Evolutionary conservation across 1,140 invertebrate genomes (phyloP), one percentile per base, ranked within the genome.

Genomic region (Mamestra configurata): DNA sequence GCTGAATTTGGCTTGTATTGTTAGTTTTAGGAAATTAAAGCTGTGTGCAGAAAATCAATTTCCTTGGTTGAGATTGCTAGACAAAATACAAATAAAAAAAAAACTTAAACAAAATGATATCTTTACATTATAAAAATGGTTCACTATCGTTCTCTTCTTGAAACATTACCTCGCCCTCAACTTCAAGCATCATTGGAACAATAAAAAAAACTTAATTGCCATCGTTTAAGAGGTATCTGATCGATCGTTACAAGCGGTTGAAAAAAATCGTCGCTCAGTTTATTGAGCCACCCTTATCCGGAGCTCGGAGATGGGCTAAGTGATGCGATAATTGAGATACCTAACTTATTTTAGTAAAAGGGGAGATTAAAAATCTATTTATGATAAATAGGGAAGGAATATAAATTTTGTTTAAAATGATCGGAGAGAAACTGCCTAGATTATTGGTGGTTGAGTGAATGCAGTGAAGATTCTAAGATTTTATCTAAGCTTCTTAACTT

Each of bases 161-260:
- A n/a, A 1, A 51, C 5, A 51, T 18, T 18, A 40, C 13, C 18
- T 64, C 6, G 3, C 8, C 15, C n/a, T 8, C 10, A 27, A 64
- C n/a, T n/a, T n/a, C n/a, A 4, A 64, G 4, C 13, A 20, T 51
- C 81, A 77, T 77, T 77, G 3, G 31, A 68, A 20, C 73, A 81
- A 80, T 83, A 78, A 46, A 68, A 80, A 83, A 82, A 83, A 82
- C 84, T 86, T 85, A 89, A 87, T 86, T 85, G 80, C 68, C 53
- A 20, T 76, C 64, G 77, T 80, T 84, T 83, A 84, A 59, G 20
- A 40, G 46, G 10, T 84, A 87, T 85, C 86, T 66, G 84, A 84
- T 87, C 68, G 37, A 43, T 35, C 31, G 71, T 80, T 81, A 80
- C 77, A 55, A 64, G n/a, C 4, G n/a, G 27, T 18, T 35, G 15